Percentiles rank a stretch among this genome's conserved stretches.
These are phyloP conservation scores for Hemistola chrysoprasaria DNA, from an alignment of 2,888 invertebrate species.

Conservation along the genomic window DNA sequence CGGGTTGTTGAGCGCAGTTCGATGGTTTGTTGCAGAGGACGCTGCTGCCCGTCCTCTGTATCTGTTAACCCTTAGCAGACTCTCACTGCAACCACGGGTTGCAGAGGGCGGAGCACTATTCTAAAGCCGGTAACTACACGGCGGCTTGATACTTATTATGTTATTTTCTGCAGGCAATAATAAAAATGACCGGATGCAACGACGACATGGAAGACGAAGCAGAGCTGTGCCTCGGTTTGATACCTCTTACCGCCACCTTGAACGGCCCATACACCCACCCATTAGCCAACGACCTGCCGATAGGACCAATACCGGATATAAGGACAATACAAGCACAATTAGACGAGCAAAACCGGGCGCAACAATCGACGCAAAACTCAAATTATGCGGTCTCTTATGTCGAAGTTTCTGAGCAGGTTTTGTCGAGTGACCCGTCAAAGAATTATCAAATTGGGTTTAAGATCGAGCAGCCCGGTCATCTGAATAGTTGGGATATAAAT, in stretches of 20 bases:
- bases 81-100: too few relatives aligned
- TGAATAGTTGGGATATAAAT: too few relatives aligned
- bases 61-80: too few relatives aligned
- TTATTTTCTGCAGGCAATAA: slow-evolving; percentile 49
- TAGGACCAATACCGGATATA: slow-evolving; percentile 40
- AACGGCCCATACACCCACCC: slow-evolving; percentile 46
- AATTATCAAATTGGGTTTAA: slow-evolving; percentile 23
- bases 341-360: not conserved
- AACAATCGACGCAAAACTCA: not conserved
- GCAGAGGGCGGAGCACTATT: too few relatives aligned
- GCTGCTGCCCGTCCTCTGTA: too few relatives aligned
- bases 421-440: slow-evolving; percentile 18
- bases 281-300: slow-evolving; percentile 45
- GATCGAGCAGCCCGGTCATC: slow-evolving; percentile 13
- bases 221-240: slow-evolving; percentile 54
- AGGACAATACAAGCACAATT: not conserved
- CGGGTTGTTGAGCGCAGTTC: too few relatives aligned
- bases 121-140: too few relatives aligned
- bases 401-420: slow-evolving; percentile 6
- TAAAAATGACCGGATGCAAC: slow-evolving; percentile 60
- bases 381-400: slow-evolving; percentile 4
- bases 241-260: slow-evolving; percentile 40
- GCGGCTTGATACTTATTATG: too few relatives aligned
- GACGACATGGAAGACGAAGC: slow-evolving; percentile 51
- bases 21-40: too few relatives aligned